Base-by-base conservation (phyloP, 2,113 vertebrate species). In the Origma solitaria region DNA sequence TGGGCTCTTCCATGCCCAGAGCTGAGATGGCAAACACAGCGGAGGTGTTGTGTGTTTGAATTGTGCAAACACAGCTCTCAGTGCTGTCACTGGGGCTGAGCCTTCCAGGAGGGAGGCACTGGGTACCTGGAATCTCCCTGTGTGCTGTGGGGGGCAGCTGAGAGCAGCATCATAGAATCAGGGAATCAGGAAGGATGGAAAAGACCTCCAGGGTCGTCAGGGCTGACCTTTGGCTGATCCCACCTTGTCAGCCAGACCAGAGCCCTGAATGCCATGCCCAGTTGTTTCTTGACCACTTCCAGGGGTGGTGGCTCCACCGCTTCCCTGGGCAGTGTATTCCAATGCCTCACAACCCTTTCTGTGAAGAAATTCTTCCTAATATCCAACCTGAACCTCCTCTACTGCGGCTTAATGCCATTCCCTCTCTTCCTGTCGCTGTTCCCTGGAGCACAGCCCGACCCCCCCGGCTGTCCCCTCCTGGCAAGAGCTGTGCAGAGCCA, bases 361-460 rank as follows among this genome's bases (percentile, higher is more conserved):
- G 28, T 82, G 45, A n/a, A 40, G 20, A 47, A 40, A 53, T 47
- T 40, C 4, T 17, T 75, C 24, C 16, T 18, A 1, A 18, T 25
- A 13, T 22, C n/a, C 61, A 40, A 1, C 12, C 44, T 50, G 5
- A 19, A 2, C n/a, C 15, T 57, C 8, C 44, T 7, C 27, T 42
- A 2, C 30, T 1, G 1, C 54, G 37, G 3, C 35, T 4, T 19
- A 7, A 6, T 16, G 61, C 38, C 1, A 0, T 68, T 60, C 3
- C 53, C 16, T 82, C 14, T 45, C 28, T 11, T 60, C 45, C 38
- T 75, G 24, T 58, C 7, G 23, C 60, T 73, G 45, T 60, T 75
- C 24, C 44, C n/a, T 49, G 40, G 19, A 62, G 13, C 45, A 58
- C 3, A 66, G 15, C 51, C 44, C 0, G 0, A 20, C 2, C 33